A percentile compares a stretch with the other conserved stretches of the same genome.
These are phyloP conservation scores for Pipistrellus pygmaeus DNA, from an alignment of 2,797 vertebrate species.

Conservation along the genomic window DNA sequence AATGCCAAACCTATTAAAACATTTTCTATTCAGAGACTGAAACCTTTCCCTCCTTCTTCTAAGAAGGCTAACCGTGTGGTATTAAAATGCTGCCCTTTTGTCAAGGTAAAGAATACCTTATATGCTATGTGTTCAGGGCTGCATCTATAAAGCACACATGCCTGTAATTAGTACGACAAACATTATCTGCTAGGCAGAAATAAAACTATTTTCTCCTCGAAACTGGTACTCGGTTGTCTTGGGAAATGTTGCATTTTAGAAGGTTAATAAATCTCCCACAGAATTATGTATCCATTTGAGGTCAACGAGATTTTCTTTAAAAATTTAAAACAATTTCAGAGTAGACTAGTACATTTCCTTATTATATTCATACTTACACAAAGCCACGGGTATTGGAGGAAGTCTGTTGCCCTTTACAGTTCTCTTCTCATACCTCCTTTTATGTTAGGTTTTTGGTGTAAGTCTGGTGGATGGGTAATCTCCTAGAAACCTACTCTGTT, in stretches of 20 bases:
- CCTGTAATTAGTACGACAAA: neutral
- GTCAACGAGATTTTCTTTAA: slow-evolving; percentile 17
- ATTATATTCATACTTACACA: neutral
- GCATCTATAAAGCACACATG: neutral
- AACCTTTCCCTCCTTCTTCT: neutral
- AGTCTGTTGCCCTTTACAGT: neutral
- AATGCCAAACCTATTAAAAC: neutral
- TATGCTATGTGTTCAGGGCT: neutral
- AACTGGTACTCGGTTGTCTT: neutral
- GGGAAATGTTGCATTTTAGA: neutral
- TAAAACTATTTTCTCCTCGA: slow-evolving; percentile 12
- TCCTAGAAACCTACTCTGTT: neutral
- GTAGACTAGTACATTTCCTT: neutral
- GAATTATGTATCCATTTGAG: neutral
- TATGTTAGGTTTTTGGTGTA: neutral
- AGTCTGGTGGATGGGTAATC: neutral
- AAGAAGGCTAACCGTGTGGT: neutral
- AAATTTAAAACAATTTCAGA: neutral
- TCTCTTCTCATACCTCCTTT: neutral
- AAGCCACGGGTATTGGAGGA: neutral
- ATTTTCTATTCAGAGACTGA: neutral
- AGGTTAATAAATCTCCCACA: neutral
- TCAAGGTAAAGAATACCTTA: neutral
- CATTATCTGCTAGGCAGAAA: neutral
- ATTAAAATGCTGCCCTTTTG: neutral